These are phyloP conservation scores for Serrognathus titanus DNA, from an alignment of 2,888 invertebrate species.

Conservation along the genomic window DNA sequence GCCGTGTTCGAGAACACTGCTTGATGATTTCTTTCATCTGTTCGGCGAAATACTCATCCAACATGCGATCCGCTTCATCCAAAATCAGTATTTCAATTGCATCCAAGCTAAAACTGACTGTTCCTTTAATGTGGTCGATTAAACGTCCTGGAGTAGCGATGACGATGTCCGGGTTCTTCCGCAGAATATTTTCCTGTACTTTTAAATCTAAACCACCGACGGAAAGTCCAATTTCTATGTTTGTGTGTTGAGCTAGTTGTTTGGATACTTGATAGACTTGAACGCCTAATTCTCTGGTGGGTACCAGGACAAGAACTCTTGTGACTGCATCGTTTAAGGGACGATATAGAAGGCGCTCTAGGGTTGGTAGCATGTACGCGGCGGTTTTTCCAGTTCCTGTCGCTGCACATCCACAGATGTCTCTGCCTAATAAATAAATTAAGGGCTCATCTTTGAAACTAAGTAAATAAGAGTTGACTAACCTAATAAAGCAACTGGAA, in stretches of 20 bases:
- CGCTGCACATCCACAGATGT: slow-evolving; percentile 97
- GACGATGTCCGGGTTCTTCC: slow-evolving; percentile 92
- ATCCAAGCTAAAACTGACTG: slow-evolving; percentile 86
- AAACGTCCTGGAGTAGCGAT: slow-evolving; percentile 98
- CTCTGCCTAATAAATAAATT: slow-evolving; percentile 62
- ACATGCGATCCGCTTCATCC: slow-evolving; percentile 84
- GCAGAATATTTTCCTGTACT: slow-evolving; percentile 67
- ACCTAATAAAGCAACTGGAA: slow-evolving; percentile 86
- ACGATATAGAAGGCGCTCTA: slow-evolving; percentile 88
- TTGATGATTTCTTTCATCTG: slow-evolving; percentile 98
- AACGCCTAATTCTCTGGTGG: slow-evolving; percentile 95
- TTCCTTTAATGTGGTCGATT: slow-evolving; percentile 95
- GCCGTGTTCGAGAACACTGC: slow-evolving; percentile 85
- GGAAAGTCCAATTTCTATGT: slow-evolving; percentile 76
- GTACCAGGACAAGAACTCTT: slow-evolving; percentile 89
- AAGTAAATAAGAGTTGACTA: slow-evolving; percentile 14
- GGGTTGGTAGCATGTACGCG: slow-evolving; percentile 95
- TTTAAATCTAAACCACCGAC: slow-evolving; percentile 88
- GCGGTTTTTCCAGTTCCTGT: slow-evolving; percentile 98
- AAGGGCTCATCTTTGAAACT: no score
- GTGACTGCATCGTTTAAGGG: slow-evolving; percentile 70
- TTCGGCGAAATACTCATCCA: slow-evolving; percentile 97
- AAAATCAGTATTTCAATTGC: slow-evolving; percentile 84
- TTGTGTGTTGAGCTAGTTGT: slow-evolving; percentile 84
- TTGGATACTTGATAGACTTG: slow-evolving; percentile 95